phyloP scores from a whole-genome alignment of 2,797 vertebrate species.

The Corythornis leucogaster region DNA sequence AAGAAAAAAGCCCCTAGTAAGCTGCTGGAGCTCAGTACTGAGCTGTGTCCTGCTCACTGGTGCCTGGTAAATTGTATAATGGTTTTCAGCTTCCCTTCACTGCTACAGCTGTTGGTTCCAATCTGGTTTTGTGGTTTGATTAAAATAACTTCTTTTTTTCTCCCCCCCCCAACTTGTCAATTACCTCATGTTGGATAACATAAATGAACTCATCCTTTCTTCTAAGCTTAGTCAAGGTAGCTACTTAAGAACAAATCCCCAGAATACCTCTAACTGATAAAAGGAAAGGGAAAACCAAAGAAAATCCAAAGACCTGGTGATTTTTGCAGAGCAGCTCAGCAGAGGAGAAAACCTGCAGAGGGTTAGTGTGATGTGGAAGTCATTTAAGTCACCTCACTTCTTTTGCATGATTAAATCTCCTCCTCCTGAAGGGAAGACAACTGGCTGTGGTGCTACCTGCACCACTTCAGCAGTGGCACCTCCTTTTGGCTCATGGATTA shows the following conservation, averaged over 20 bases:
- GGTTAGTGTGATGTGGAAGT: background rate
- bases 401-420: fast-evolving
- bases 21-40: background rate
- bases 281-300: background rate
- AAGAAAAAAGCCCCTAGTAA: background rate
- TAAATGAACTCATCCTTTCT: fast-evolving
- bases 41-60: slow-evolving; percentile 14
- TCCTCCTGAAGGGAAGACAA: too few species aligned
- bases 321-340: background rate
- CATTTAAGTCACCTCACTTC: background rate
- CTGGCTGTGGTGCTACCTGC: background rate
- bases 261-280: background rate
- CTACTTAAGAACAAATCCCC: background rate
- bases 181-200: background rate
- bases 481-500: background rate
- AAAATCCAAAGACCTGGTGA: background rate
- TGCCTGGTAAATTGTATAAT: slow-evolving; percentile 25
- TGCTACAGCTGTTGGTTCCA: slow-evolving; percentile 35
- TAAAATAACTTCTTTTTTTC: slow-evolving; percentile 4
- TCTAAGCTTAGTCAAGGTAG: background rate
- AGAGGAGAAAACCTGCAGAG: background rate
- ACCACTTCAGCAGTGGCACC: background rate
- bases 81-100: slow-evolving; percentile 12
- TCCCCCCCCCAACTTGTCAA: background rate
- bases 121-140: slow-evolving; percentile 1